Evolutionary conservation across 2,113 vertebrate genomes (phyloP).

Genomic region (Excalfactoria chinensis): DNA sequence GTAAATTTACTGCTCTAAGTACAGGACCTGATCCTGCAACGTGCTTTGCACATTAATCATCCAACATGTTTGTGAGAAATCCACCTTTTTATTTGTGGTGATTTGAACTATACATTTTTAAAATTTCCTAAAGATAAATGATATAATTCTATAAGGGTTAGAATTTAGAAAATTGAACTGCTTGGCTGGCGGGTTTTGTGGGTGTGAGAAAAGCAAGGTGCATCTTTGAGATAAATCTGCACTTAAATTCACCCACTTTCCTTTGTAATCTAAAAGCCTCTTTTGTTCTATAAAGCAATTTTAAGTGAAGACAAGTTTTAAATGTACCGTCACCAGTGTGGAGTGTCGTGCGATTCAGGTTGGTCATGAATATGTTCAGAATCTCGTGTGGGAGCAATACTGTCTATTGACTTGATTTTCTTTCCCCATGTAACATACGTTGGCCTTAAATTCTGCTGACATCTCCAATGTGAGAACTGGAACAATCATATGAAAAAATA

Average conservation of each 20-base stretch:
- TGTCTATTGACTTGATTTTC: not conserved
- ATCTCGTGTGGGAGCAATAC: not conserved
- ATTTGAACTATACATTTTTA: not conserved
- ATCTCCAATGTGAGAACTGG: not conserved
- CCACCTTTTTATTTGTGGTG: not conserved
- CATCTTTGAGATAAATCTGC: not conserved
- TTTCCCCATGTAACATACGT: rapidly evolving
- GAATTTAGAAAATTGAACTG: not conserved
- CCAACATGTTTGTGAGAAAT: not conserved
- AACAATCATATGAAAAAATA: not conserved
- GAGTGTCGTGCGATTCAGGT: not conserved
- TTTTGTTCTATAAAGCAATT: not conserved
- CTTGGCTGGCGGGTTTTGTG: not conserved
- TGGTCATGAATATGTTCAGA: not conserved
- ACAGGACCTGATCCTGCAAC: not conserved
- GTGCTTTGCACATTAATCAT: not conserved
- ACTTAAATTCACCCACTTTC: not conserved
- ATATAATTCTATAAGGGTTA: not conserved
- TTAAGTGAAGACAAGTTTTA: not conserved
- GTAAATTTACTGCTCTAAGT: not conserved
- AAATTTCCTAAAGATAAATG: not conserved
- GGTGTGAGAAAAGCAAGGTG: not conserved
- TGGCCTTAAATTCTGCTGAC: not conserved
- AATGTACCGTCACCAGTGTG: not conserved
- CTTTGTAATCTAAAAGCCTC: not conserved